These are phyloP conservation scores for Australoheros scitulus DNA, from an alignment of 2,113 vertebrate genomes.

Conservation along the genomic window DNA sequence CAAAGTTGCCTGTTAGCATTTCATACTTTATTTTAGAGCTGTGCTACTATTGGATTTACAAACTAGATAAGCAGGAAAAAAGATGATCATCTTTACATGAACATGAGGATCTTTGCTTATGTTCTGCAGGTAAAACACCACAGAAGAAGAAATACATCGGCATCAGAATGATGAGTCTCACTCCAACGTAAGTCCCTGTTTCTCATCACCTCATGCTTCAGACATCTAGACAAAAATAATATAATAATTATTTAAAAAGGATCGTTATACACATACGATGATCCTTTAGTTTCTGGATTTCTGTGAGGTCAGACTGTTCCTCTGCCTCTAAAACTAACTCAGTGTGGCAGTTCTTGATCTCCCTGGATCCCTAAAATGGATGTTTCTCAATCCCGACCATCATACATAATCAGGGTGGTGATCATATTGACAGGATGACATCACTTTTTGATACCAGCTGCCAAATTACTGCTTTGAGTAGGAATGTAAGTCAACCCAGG, in stretches of 20 bases:
- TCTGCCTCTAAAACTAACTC: neutral
- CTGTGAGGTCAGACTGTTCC: neutral
- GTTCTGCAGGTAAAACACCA: slow-evolving; percentile 83
- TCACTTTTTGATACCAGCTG: neutral
- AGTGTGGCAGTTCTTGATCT: neutral
- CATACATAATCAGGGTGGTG: neutral
- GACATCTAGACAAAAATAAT: neutral
- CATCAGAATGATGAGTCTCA: slow-evolving; percentile 95
- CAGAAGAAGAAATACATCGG: slow-evolving; percentile 95
- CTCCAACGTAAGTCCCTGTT: slow-evolving; percentile 82
- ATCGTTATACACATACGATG: rapidly evolving
- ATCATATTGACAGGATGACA: neutral
- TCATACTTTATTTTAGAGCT: neutral
- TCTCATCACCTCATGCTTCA: neutral
- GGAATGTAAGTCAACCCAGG: neutral
- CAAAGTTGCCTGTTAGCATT: neutral
- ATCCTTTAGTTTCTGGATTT: neutral
- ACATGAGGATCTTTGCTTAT: neutral
- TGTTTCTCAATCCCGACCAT: neutral
- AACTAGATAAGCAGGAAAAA: neutral
- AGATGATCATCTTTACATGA: neutral
- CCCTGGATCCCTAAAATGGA: neutral
- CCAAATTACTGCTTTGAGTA: neutral
- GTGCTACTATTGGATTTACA: neutral
- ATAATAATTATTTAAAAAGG: neutral